Evolutionary conservation across 2,797 vertebrate species (phyloP).

Genomic region (Micromesistius poutassou): DNA sequence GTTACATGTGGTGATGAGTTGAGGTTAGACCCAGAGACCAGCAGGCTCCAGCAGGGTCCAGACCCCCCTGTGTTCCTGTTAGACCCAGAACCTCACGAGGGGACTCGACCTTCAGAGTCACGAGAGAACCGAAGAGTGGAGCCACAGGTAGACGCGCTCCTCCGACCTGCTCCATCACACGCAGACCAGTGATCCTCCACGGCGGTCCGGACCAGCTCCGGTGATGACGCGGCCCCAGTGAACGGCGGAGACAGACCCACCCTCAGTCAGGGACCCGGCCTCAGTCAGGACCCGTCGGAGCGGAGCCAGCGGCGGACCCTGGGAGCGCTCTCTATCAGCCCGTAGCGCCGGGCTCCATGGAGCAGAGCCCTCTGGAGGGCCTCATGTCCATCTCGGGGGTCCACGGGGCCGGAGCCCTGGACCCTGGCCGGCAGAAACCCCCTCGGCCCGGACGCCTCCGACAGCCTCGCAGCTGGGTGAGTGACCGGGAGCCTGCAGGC

Average conservation of each 20-base stretch:
- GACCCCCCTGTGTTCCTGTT: not conserved
- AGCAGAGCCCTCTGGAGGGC: slow-evolving; percentile 54
- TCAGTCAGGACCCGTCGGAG: not conserved
- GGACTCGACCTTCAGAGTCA: not conserved
- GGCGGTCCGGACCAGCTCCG: too few relatives aligned
- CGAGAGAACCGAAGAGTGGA: too few relatives aligned
- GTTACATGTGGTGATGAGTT: not conserved
- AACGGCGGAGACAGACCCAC: not conserved
- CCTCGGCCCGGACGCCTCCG: not conserved
- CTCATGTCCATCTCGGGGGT: slow-evolving; percentile 47
- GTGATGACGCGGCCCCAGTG: too few relatives aligned
- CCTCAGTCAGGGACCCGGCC: too few relatives aligned
- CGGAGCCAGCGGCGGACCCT: not conserved
- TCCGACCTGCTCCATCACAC: not conserved
- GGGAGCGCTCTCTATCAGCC: not conserved
- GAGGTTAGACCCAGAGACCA: not conserved
- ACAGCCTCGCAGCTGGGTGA: not conserved
- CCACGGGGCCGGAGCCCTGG: slow-evolving; percentile 31
- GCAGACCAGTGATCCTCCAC: not conserved
- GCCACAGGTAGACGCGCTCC: too few relatives aligned
- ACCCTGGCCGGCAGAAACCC: not conserved
- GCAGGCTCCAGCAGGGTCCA: not conserved
- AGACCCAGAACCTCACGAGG: not conserved
- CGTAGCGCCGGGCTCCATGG: slow-evolving; percentile 37
- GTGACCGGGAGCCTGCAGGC: not conserved